A percentile compares a stretch with the other conserved stretches of the same genome.
These are phyloP conservation scores for Cryptus viduatorius DNA, from an alignment of 2,888 invertebrate genomes.

Conservation along the genomic window DNA sequence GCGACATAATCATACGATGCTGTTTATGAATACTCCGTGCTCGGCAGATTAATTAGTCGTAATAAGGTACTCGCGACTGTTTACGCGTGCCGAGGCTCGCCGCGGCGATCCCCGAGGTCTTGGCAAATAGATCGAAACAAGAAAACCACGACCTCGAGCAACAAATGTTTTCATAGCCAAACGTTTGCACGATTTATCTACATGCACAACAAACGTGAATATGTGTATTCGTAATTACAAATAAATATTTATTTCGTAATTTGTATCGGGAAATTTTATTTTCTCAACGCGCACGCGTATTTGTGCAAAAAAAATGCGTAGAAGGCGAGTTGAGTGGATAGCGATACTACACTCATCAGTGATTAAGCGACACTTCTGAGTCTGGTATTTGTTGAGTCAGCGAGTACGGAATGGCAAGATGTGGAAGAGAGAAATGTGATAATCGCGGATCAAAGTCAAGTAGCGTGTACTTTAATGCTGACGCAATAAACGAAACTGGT, in stretches of 20 bases:
- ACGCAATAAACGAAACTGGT: neutral
- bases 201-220: neutral
- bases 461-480: constrained; percentile 21
- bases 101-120: neutral
- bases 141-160: neutral
- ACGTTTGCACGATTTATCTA: neutral
- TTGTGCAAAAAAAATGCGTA: too few relatives aligned
- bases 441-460: constrained; percentile 64
- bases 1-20: neutral
- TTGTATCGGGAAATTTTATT: too few relatives aligned
- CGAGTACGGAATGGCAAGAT: neutral
- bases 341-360: neutral
- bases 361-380: neutral
- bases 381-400: neutral
- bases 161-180: neutral
- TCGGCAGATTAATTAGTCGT: constrained; percentile 4
- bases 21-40: neutral
- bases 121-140: neutral
- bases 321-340: neutral
- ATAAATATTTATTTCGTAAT: too few relatives aligned
- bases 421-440: constrained; percentile 4
- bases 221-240: too few relatives aligned
- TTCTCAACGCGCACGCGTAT: too few relatives aligned
- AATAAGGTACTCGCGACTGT: neutral
- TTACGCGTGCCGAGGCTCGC: neutral